Base-by-base conservation (phyloP, 2,888 invertebrate genomes). In the Dasysyrphus tricinctus region DNA sequence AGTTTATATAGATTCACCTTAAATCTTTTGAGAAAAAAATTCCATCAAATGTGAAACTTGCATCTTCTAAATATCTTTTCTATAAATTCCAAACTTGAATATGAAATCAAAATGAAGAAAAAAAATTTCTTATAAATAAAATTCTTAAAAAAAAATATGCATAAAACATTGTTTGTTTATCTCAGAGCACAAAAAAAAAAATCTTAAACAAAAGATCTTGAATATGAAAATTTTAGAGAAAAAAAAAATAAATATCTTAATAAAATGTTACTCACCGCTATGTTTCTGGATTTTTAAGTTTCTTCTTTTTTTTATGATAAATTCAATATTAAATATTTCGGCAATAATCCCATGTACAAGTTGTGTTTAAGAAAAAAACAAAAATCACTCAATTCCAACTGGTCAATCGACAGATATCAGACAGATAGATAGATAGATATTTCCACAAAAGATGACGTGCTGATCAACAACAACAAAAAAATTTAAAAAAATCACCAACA, bases 281-380 rank as follows among this genome's bases (percentile, higher is more conserved):
- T 54, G 14, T 69, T 67, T 49, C 34, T 37, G 34, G 16, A 51
- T 14, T 19, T 19, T 19, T 7, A 12, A 1, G 39, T 5, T 39
- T 14, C 37, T 56, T 57, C 11, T 49, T 44, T 42, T 47, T 37
- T 37, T 5, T 34, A 12, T 32, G 37, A 69, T 24, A 49, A 76
- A 77, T 49, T 59, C 59, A 9, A 56, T 67, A n/a, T 12, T 69
- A 32, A 57, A 51, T 34, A 37, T 76, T 65, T 70, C 72, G 65
- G 63, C 81, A 77, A 72, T 76, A 81, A 81, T 81, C 75, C 80
- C 81, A 81, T 72, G 42, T 42, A 76, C 19, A 51, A 24, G 51
- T 67, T 67, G 34, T 67, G 24, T 32, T 39, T 14, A 16, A n/a
- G 3, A 57, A 32, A 44, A 29, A 63, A n/a, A n/a, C n/a, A n/a